Evolutionary conservation across 2,888 invertebrate genomes (phyloP).

Genomic region (Lasioglossum vierecki): DNA sequence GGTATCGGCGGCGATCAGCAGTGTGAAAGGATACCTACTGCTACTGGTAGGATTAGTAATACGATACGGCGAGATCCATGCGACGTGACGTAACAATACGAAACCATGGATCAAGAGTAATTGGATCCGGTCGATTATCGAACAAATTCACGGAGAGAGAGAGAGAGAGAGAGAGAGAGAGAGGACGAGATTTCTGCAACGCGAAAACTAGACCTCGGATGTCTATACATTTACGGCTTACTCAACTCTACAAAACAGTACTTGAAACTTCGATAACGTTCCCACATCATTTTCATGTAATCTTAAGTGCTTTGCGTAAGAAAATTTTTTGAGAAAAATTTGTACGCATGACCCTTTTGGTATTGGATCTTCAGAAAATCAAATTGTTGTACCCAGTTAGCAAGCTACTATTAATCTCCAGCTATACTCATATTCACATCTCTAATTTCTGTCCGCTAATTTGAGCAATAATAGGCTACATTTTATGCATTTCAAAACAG

Average conservation of each 20-base stretch:
- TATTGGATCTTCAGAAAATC: not conserved
- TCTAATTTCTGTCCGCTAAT: too few species aligned
- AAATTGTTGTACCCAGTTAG: too few species aligned
- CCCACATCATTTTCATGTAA: not conserved
- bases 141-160: slow-evolving; percentile 33
- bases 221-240: not conserved
- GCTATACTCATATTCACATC: too few species aligned
- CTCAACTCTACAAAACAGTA: not conserved
- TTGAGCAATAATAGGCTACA: too few species aligned
- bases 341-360: not conserved
- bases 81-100: slow-evolving; percentile 53
- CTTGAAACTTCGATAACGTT: not conserved
- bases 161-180: not conserved
- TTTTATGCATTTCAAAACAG: too few species aligned
- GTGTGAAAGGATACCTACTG: slow-evolving; percentile 44
- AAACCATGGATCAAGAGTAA: slow-evolving; percentile 41
- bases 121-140: slow-evolving; percentile 51
- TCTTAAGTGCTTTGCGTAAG: not conserved
- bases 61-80: slow-evolving; percentile 45
- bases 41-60: slow-evolving; percentile 53
- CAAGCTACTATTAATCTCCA: too few species aligned
- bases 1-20: slow-evolving; percentile 11
- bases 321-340: not conserved
- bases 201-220: not conserved
- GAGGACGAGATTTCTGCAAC: not conserved